Base-by-base conservation (phyloP, 2,113 vertebrate species). In the Arothron firmamentum region DNA sequence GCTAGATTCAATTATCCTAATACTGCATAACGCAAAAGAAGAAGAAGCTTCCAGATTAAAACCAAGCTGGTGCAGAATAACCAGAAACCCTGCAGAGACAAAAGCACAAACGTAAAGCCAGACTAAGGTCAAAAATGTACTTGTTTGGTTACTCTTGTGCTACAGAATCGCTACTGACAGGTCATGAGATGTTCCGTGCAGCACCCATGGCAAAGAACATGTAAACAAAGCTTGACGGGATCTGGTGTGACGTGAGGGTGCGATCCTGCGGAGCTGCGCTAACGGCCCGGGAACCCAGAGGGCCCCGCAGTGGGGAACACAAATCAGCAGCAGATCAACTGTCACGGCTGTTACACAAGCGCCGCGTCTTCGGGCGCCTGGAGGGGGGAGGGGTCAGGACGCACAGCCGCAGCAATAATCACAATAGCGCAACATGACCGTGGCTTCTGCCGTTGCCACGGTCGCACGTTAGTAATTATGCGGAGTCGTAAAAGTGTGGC, bases 381-480 rank as follows among this genome's bases (percentile, higher is more conserved):
- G 6, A 28, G 74, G 62, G 62, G 71, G 18, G n/a, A 19, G 34
- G 34, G n/a, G n/a, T 8, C 7, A 18, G 1, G 17, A 17, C 52
- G 74, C 73, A 77, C 65, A 76, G 34, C 16, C 1, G 23, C 77
- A 70, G 72, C 62, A 57, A 67, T 62, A 53, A 65, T 78, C 77
- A 56, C 75, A 56, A 80, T 67, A 77, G 77, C 67, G 65, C 67
- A 62, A 77, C 63, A 67, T 66, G 67, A 76, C 69, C 75, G 65
- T 67, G 60, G 71, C 64, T 63, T 21, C 20, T 58, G 62, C 65
- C 78, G 81, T 82, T 77, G 61, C 78, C 66, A 63, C 62, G 79
- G 73, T 63, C 79, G 70, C 72, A 62, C 78, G 73, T 86, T 84
- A 75, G 74, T 85, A 75, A 76, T 82, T 85, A 84, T 76, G 70